These are phyloP conservation scores for Elgaria multicarinata DNA, from an alignment of 2,113 vertebrate genomes.

Conservation along the genomic window DNA sequence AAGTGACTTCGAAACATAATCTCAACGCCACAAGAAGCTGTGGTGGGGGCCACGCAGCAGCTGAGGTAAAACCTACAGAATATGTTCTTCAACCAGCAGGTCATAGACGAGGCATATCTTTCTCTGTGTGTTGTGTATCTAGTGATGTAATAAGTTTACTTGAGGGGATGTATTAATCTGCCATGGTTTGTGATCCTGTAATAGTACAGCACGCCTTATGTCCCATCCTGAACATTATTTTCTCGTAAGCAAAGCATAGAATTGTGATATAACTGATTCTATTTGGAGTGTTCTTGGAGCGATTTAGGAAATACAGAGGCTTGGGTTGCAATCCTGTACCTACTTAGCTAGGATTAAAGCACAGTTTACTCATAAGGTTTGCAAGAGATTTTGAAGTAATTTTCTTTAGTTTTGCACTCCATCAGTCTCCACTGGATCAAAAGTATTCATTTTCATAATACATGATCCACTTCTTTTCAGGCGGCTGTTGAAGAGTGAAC, in stretches of 20 bases:
- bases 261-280: neutral
- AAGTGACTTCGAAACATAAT: neutral
- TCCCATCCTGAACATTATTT: neutral
- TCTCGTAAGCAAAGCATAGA: neutral
- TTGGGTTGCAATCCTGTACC: neutral
- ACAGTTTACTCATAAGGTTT: no score
- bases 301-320: neutral
- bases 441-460: conserved; percentile 61
- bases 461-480: conserved; percentile 77
- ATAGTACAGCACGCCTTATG: neutral
- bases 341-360: neutral
- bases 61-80: neutral
- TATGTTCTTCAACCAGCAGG: neutral
- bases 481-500: conserved; percentile 91
- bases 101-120: neutral
- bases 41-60: no score
- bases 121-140: neutral
- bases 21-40: neutral
- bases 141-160: neutral
- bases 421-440: no score
- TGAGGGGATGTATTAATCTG: neutral
- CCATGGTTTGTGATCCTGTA: neutral
- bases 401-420: no score
- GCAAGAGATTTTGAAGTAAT: no score
- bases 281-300: neutral